Evolutionary conservation across 2,888 invertebrate species (phyloP).

Genomic region (Ectropis crepuscularia): DNA sequence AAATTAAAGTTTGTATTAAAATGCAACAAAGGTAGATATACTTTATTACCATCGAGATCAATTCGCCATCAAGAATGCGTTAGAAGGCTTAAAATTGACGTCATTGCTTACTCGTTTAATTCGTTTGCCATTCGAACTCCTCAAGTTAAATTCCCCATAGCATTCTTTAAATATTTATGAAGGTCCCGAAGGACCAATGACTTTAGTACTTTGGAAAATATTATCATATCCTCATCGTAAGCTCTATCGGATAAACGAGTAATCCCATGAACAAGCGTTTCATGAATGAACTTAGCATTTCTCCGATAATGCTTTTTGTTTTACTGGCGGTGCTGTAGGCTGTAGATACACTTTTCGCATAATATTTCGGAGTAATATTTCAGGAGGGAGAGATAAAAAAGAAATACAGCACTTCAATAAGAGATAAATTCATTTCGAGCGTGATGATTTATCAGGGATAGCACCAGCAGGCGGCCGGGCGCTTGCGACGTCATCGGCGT

Average conservation of each 20-base stretch:
- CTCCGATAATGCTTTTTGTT: conserved; percentile 36
- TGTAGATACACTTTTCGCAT: conserved; percentile 26
- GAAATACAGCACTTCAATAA: conserved; percentile 59
- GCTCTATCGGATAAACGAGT: conserved; percentile 57
- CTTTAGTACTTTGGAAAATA: conserved; percentile 69
- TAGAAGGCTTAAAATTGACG: conserved; percentile 16
- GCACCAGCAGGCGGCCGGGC: conserved; percentile 50
- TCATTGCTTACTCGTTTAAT: conserved; percentile 19
- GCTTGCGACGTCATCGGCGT: conserved; percentile 68
- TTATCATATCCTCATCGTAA: conserved; percentile 66
- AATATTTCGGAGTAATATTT: conserved; percentile 36
- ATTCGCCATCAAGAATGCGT: conserved; percentile 9
- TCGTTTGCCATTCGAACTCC: conserved; percentile 45
- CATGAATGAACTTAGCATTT: conserved; percentile 45
- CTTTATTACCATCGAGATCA: background rate
- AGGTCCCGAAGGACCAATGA: conserved; percentile 63
- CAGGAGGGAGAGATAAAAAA: conserved; percentile 49
- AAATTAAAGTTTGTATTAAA: too few relatives aligned
- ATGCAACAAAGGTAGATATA: background rate
- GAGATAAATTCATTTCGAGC: conserved; percentile 70
- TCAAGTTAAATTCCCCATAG: conserved; percentile 68
- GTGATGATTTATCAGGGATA: conserved; percentile 71
- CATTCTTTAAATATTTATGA: conserved; percentile 77
- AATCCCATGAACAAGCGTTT: conserved; percentile 46
- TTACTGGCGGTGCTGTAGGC: conserved; percentile 25